Evolutionary conservation across 2,113 vertebrate species (phyloP).

Genomic region (Typhlomys cinereus): DNA sequence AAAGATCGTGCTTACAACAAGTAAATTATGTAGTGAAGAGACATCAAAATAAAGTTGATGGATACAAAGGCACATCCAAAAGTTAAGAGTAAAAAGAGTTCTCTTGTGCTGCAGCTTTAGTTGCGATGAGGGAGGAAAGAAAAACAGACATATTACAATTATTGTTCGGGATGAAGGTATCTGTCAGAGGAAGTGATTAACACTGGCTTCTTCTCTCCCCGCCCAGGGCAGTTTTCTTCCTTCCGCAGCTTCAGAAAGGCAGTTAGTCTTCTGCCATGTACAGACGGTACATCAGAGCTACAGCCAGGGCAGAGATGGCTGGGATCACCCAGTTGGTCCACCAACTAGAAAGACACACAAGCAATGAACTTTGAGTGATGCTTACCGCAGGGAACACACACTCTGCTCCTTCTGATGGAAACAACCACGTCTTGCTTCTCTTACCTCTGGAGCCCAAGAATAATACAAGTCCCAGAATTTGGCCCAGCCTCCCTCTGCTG

Average conservation of each 20-base stretch:
- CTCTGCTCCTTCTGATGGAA: neutral
- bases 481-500: neutral
- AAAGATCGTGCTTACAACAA: constrained; percentile 66
- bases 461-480: neutral
- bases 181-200: constrained; percentile 32
- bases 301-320: constrained; percentile 83
- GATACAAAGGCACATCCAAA: constrained; percentile 78
- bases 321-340: constrained; percentile 93
- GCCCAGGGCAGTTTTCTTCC: constrained; percentile 58
- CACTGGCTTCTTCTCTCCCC: constrained; percentile 56
- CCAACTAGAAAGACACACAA: constrained; percentile 85
- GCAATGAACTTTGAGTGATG: neutral
- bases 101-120: constrained; percentile 25
- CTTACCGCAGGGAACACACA: neutral
- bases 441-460: neutral
- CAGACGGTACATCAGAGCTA: constrained; percentile 91
- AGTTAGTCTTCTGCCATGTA: constrained; percentile 85
- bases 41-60: constrained; percentile 42
- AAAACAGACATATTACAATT: constrained; percentile 35
- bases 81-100: constrained; percentile 58
- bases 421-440: neutral
- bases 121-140: neutral
- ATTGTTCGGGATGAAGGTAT: constrained; percentile 58
- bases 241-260: constrained; percentile 48
- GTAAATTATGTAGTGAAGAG: constrained; percentile 33